Percentiles rank a stretch among this genome's conserved stretches.
These are phyloP conservation scores for Labeo rohita DNA, from an alignment of 2,113 vertebrate species.

Conservation along the genomic window DNA sequence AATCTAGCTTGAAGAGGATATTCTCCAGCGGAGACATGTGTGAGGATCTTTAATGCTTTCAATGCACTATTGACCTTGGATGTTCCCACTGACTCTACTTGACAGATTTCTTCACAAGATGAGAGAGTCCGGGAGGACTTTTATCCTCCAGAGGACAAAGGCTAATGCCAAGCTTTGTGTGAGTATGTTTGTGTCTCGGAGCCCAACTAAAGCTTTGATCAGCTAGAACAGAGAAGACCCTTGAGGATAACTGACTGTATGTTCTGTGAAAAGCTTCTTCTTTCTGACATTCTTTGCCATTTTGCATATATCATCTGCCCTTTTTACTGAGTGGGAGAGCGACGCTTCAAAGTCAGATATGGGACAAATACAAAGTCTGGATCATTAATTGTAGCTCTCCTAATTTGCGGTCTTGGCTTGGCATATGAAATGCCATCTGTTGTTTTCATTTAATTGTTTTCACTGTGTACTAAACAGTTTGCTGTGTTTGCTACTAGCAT, in stretches of 20 bases:
- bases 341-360: not conserved
- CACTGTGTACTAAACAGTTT: not conserved
- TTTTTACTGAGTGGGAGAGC: not conserved
- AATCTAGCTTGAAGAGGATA: not conserved
- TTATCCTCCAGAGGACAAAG: conserved; percentile 41
- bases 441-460: not conserved
- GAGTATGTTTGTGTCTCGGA: conserved; percentile 28
- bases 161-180: conserved; percentile 27
- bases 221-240: conserved; percentile 32
- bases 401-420: not conserved
- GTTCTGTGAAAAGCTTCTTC: conserved; percentile 3
- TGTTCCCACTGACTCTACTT: conserved; percentile 23
- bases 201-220: conserved; percentile 44
- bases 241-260: conserved; percentile 20
- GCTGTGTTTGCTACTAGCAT: not conserved
- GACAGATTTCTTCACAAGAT: conserved; percentile 45
- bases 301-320: conserved; percentile 48
- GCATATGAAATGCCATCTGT: not conserved
- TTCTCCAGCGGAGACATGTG: not conserved
- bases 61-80: conserved; percentile 36
- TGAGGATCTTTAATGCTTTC: conserved; percentile 10
- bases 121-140: conserved; percentile 27
- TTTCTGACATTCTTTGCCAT: conserved; percentile 1
- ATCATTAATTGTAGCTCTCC: not conserved
- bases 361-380: not conserved